Conservation (phyloP, 2,888 invertebrate species). For the Agriopis leucophaearia region DNA sequence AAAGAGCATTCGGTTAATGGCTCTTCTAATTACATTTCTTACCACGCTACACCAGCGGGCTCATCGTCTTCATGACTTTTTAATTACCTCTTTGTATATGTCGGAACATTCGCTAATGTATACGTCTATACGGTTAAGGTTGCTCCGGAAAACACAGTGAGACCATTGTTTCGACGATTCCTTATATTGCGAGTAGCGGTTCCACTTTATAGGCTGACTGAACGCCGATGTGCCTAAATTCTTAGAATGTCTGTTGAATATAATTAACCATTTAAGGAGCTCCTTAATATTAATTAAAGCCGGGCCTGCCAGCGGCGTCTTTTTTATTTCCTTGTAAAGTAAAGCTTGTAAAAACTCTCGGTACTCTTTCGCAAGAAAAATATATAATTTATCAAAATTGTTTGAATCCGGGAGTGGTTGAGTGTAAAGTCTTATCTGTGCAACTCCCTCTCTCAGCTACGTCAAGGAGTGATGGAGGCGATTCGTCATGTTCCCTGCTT, state of each 20-base stretch:
- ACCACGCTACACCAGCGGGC: slow-evolving; percentile 47
- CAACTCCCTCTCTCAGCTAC: slow-evolving; percentile 61
- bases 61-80: slow-evolving; percentile 73
- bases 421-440: slow-evolving; percentile 72
- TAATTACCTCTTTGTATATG: slow-evolving; percentile 77
- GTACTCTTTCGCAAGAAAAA: slow-evolving; percentile 44
- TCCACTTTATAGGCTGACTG: slow-evolving; percentile 68
- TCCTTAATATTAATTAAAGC: slow-evolving; percentile 63
- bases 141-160: slow-evolving; percentile 74
- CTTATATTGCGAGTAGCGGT: slow-evolving; percentile 82
- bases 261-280: slow-evolving; percentile 68
- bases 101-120: slow-evolving; percentile 78
- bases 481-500: slow-evolving; percentile 77
- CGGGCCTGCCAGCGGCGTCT: slow-evolving; percentile 44
- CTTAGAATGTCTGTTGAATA: slow-evolving; percentile 77
- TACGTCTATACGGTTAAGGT: slow-evolving; percentile 60
- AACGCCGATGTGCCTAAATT: slow-evolving; percentile 71
- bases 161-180: slow-evolving; percentile 74
- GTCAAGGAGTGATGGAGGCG: slow-evolving; percentile 75
- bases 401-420: slow-evolving; percentile 57
- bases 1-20: slow-evolving; percentile 54
- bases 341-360: slow-evolving; percentile 21
- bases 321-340: slow-evolving; percentile 39
- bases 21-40: slow-evolving; percentile 65
- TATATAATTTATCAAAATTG: slow-evolving; percentile 59